These are phyloP conservation scores for Phainopepla nitens DNA, from an alignment of 2,113 vertebrate genomes.

Conservation along the genomic window DNA sequence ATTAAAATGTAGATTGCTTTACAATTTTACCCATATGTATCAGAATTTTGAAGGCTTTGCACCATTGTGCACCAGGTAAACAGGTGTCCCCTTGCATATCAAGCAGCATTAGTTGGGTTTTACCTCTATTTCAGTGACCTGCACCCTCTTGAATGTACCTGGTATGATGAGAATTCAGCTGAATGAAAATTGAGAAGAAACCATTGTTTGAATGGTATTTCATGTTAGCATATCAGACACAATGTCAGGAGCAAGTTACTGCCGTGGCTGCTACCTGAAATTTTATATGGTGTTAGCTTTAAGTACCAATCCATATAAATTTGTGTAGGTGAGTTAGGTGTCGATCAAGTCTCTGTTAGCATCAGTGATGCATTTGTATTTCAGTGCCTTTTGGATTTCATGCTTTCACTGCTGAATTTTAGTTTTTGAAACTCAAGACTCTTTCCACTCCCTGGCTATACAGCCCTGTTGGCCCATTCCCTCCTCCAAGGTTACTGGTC, in stretches of 20 bases:
- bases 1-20: neutral
- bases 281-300: neutral
- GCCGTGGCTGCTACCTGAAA: neutral
- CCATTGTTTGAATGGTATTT: neutral
- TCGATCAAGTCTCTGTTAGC: neutral
- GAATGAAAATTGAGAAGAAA: neutral
- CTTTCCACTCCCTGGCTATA: neutral
- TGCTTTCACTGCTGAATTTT: neutral
- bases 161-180: neutral
- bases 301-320: neutral
- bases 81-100: neutral
- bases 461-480: accelerated
- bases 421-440: neutral
- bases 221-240: neutral
- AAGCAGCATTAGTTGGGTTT: neutral
- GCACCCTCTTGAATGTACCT: neutral
- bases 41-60: neutral
- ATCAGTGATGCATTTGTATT: neutral
- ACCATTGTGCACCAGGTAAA: neutral
- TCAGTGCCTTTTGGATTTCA: neutral
- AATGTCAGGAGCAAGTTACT: neutral
- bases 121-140: accelerated
- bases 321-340: neutral
- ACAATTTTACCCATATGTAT: neutral
- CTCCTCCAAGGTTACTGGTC: neutral